phyloP scores from a whole-genome alignment of 2,888 invertebrate species.

The Willowsia nigromaculata region DNA sequence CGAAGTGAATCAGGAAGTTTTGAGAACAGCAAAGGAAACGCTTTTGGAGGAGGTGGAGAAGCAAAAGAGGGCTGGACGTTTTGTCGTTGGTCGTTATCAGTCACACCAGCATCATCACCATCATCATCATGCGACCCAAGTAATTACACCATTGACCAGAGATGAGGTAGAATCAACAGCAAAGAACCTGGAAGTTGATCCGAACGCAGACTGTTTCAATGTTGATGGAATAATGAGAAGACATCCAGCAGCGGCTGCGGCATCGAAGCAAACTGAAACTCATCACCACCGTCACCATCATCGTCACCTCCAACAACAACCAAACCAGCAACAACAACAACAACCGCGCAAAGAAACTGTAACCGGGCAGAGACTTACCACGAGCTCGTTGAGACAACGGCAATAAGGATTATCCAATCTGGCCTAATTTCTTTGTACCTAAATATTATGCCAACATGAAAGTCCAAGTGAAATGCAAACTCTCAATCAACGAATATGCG shows the following conservation, averaged over 20 bases:
- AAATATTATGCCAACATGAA: not conserved
- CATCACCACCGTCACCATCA: conserved; percentile 37
- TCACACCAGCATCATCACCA: not conserved
- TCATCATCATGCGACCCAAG: not conserved
- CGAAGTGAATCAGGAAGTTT: conserved; percentile 28
- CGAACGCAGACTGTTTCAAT: conserved; percentile 37
- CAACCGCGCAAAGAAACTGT: not conserved
- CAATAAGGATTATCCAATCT: too few species aligned
- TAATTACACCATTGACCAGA: not conserved
- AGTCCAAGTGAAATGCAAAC: not conserved
- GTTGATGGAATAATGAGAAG: conserved; percentile 37
- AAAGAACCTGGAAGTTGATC: conserved; percentile 6
- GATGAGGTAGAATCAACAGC: not conserved
- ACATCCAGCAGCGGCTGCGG: conserved; percentile 11
- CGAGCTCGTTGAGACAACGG: too few species aligned
- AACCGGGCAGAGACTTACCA: not conserved
- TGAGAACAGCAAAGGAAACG: conserved; percentile 8
- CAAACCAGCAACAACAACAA: not conserved
- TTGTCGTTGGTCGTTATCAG: conserved; percentile 36
- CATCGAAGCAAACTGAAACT: not conserved
- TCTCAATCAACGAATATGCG: not conserved
- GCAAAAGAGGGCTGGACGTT: not conserved
- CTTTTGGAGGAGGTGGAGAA: not conserved
- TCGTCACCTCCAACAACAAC: not conserved
- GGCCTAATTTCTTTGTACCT: too few species aligned